Base-by-base conservation (phyloP, 1,140 invertebrate genomes). In the Lerema accius region DNA sequence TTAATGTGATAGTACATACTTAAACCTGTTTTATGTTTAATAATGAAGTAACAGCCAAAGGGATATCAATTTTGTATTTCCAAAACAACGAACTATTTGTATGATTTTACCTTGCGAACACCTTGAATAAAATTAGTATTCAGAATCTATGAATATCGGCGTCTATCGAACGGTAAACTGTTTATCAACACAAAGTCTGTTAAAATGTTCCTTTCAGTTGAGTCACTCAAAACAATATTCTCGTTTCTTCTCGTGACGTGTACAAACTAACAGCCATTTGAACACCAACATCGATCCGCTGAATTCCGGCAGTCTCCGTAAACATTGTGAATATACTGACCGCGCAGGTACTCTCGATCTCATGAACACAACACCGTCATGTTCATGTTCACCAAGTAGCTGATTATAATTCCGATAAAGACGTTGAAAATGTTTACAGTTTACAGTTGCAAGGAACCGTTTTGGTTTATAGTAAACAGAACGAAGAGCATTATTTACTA, bases 201-300 rank as follows among this genome's bases (percentile, higher is more conserved):
- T 45, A 42, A 45, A 45, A 58, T 45, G 23, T 46, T 45, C 16
- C 53, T 45, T 43, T n/a, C 26, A 14, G 23, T 49, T 49, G 46
- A 56, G 42, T 58, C 11, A 58, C 40, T 58, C 40, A 32, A 46
- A 58, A 58, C 19, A 58, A 56, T 56, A 15, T 43, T 28, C 45
- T 32, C 46, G 46, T 49, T 56, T 56, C 35, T 56, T 26, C 15
- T n/a, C 1, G 13, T 56, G 40, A 56, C 53, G 53, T 56, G 14
- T 45, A 58, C 53, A 58, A 58, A 58, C 53, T 58, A 45, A 45
- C 51, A 56, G 51, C 23, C 37, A 28, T 42, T 55, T 55, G 37
- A 55, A 55, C 51, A 55, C 19, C 19, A 55, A 55, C 51, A 55
- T 26, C 51, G 39, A 42, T 42, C n/a, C 19, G 19, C 39, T 40